Conservation (phyloP, 2,888 invertebrate species). For the Eupithecia subfuscata region DNA sequence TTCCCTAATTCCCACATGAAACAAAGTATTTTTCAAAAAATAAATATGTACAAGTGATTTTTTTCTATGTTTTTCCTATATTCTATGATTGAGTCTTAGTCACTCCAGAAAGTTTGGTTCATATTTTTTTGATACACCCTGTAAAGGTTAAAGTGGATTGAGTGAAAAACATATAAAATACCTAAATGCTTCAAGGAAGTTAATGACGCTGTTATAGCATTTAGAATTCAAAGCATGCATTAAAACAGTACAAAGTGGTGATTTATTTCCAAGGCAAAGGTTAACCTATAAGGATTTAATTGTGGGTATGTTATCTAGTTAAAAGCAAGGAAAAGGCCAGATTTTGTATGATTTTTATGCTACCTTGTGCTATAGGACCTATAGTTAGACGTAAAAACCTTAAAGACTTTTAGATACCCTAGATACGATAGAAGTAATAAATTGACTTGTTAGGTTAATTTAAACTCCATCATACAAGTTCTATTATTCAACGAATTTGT, state of each 20-base stretch:
- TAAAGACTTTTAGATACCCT: neutral
- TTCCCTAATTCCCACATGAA: neutral
- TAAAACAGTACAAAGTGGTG: neutral
- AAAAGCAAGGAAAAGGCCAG: neutral
- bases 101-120: neutral
- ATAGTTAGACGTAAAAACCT: too few relatives aligned
- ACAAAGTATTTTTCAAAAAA: too few relatives aligned
- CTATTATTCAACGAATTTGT: too few relatives aligned
- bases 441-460: neutral
- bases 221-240: neutral
- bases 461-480: too few relatives aligned
- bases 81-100: neutral
- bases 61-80: neutral
- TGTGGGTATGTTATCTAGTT: neutral
- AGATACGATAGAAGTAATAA: neutral
- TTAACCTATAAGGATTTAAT: slow-evolving; percentile 2
- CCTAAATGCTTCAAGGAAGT: neutral
- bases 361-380: neutral
- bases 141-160: neutral
- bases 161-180: neutral
- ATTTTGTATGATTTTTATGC: neutral
- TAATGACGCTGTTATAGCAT: neutral
- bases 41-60: neutral
- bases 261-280: slow-evolving; percentile 3
- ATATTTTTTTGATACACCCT: neutral